These are phyloP conservation scores for pig (Sus scrofa) DNA, from an alignment of 2,113 vertebrate genomes.

Conservation along the genomic window DNA sequence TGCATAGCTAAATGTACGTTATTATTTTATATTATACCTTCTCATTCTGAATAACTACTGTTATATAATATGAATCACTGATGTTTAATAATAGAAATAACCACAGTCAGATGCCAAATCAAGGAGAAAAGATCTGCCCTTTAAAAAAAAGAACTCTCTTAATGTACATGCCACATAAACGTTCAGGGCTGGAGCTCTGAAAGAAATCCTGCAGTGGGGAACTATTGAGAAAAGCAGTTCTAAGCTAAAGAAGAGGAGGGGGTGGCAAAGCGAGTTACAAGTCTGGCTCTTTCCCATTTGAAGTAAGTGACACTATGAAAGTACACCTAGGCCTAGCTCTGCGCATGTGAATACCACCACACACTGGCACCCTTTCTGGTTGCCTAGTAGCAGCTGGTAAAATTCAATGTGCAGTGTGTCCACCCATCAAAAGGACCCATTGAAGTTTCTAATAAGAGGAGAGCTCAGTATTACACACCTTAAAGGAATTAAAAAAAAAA, in stretches of 20 bases:
- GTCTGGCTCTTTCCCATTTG: constrained; percentile 65
- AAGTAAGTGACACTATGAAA: constrained; percentile 76
- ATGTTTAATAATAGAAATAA: constrained; percentile 85
- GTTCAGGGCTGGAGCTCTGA: constrained; percentile 56
- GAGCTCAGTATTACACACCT: constrained; percentile 14
- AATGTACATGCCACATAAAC: constrained; percentile 71
- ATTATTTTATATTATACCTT: constrained; percentile 74
- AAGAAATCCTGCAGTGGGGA: constrained; percentile 72
- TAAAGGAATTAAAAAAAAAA: neutral
- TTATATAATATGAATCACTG: constrained; percentile 77
- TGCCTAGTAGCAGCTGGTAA: constrained; percentile 68
- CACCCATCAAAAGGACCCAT: constrained; percentile 58
- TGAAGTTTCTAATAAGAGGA: constrained; percentile 69
- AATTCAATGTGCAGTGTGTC: constrained; percentile 56
- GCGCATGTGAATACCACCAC: constrained; percentile 23
- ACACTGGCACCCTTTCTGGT: constrained; percentile 59
- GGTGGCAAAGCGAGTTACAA: constrained; percentile 2
- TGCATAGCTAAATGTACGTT: constrained; percentile 57
- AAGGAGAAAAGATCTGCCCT: constrained; percentile 69
- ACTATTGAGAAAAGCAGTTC: constrained; percentile 76
- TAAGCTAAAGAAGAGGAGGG: constrained; percentile 17
- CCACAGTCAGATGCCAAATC: constrained; percentile 75
- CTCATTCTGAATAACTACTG: constrained; percentile 72
- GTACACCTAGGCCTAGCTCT: constrained; percentile 9
- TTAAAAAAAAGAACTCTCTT: constrained; percentile 71